Evolutionary conservation across 2,888 invertebrate species (phyloP), one percentile per base, ranked within the genome.

Genomic region (Drosophila prolongata): DNA sequence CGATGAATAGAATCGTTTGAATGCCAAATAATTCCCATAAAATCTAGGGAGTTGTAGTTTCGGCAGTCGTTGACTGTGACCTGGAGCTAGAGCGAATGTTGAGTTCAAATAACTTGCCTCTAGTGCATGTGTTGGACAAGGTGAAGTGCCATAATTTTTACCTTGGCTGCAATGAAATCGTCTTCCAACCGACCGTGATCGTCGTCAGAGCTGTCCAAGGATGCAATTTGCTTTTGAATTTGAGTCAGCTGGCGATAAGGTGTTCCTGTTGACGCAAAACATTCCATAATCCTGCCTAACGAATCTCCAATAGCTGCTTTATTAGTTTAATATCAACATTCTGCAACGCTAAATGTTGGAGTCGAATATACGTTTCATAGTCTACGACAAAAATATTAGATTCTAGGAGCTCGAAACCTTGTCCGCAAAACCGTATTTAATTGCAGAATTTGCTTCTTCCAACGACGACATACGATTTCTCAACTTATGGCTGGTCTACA

Each of bases 401-500:
- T 43, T 43, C 10, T 16, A 43, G 43, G 43, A 44, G 19, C 43
- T 24, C 11, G 13, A 44, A 44, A 44, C 43, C 11, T 44, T 6
- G 43, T 44, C 16, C 43, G 19, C 13, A 44, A 44, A 44, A 49
- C 38, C 38, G 38, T 40, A 14, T 50, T 19, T 35, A 37, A 19
- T 19, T 46, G 30, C 19, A 47, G 30, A 47, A 47, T 11, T 30
- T 57, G 30, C 10, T 49, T 57, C 27, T 38, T 40, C 11, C 30
- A 42, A 11, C 38, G 49, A 14, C 9, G 37, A 30, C 16, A 27
- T n/a, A 46, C 37, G 10, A 53, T 44, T 11, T 37, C 55, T 19
- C 37, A 43, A 27, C 42, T 59, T 3, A 38, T 58, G 44, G 38
- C 53, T 2, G 27, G 52, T 27, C 16, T 60, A 5, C 50, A 35